phyloP scores from a whole-genome alignment of 2,797 vertebrate genomes.

The Lacerta agilis region DNA sequence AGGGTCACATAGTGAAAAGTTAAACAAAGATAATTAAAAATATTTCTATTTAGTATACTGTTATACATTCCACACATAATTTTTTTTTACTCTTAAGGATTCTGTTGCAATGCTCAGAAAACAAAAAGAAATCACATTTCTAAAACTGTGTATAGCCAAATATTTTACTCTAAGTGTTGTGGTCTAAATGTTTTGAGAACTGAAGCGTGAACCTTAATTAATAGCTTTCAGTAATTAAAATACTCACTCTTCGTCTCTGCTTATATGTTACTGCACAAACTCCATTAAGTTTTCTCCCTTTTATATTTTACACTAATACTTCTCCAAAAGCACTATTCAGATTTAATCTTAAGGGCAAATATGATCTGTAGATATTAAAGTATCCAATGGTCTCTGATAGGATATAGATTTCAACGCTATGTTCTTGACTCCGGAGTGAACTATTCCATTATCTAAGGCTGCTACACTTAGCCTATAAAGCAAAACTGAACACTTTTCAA shows the following conservation, averaged over 20 bases:
- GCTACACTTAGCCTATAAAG: not conserved
- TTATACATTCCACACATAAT: conserved; percentile 27
- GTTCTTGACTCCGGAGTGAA: not conserved
- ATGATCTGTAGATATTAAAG: conserved; percentile 1
- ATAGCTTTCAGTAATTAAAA: not conserved
- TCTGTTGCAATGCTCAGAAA: conserved; percentile 9
- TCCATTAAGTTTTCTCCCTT: not conserved
- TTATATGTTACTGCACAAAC: not conserved
- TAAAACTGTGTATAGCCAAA: not conserved
- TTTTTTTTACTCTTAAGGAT: not conserved
- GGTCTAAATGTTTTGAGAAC: not conserved
- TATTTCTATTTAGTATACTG: not conserved
- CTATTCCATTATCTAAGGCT: not conserved
- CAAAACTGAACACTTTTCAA: not conserved
- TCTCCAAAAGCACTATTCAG: not conserved
- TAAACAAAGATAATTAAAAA: not conserved
- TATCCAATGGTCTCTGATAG: fast-evolving
- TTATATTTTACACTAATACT: not conserved
- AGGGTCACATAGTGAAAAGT: conserved; percentile 19
- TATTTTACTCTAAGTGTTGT: too few species aligned
- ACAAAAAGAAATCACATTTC: not conserved
- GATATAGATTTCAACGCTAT: not conserved
- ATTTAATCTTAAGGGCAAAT: not conserved
- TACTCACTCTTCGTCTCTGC: too few species aligned
- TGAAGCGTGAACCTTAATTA: not conserved